Evolutionary conservation across 92 coral and sea anemone genomes (phyloP).

Genomic region (Palythoa grandis): DNA sequence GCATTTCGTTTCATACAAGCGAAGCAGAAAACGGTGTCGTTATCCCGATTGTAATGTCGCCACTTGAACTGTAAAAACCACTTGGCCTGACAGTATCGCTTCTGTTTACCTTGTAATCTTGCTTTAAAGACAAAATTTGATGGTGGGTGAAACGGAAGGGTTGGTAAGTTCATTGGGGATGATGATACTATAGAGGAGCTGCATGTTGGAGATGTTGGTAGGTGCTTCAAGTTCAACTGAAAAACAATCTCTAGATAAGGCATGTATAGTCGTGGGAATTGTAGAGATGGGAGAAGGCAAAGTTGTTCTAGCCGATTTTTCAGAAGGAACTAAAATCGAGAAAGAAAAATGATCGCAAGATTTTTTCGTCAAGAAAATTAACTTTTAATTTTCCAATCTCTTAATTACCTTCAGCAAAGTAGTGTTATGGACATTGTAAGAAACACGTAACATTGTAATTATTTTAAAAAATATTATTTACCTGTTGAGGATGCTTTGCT

Average conservation of each 20-base stretch:
- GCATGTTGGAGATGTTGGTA: conserved; percentile 20
- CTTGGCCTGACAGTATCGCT: conserved; percentile 4
- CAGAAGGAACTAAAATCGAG: not conserved
- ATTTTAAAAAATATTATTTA: not conserved
- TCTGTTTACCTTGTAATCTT: not conserved
- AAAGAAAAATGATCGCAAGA: not conserved
- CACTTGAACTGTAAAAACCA: not conserved
- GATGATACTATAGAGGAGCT: conserved; percentile 13
- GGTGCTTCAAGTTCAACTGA: conserved; percentile 13
- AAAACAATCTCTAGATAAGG: conserved; percentile 1
- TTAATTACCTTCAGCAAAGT: no score
- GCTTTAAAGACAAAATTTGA: conserved; percentile 6
- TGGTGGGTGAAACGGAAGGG: conserved; percentile 23
- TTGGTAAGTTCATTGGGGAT: conserved; percentile 16
- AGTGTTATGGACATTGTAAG: not conserved
- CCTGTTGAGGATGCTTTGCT: conserved; percentile 14
- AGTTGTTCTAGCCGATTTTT: not conserved
- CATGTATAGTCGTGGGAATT: conserved; percentile 18
- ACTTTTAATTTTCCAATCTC: not conserved
- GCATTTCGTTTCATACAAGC: conserved; percentile 2
- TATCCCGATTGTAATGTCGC: conserved; percentile 10
- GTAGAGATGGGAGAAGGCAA: conserved; percentile 3
- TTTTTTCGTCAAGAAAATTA: conserved; percentile 14
- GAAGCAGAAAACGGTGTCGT: not conserved
- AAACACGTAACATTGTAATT: conserved; percentile 11